Conservation (phyloP, 2,113 vertebrate genomes). For the Athene noctua region DNA sequence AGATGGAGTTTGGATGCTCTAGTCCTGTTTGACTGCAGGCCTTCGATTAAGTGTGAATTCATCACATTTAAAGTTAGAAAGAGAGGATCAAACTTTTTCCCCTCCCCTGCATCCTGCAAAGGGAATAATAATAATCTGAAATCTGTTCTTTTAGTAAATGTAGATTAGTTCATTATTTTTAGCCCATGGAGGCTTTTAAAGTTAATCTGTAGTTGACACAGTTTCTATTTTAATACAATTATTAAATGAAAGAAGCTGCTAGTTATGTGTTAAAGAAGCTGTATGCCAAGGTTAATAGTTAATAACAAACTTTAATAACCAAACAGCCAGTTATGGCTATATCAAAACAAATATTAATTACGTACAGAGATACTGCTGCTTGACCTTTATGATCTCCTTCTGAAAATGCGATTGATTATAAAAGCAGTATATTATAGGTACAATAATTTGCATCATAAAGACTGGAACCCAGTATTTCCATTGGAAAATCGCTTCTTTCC, state of each 20-base stretch:
- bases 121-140: background rate
- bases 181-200: conserved; percentile 1
- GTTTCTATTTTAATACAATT: conserved; percentile 49
- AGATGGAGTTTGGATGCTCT: rapidly evolving
- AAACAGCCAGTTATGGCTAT: background rate
- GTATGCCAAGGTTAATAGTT: background rate
- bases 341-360: background rate
- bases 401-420: background rate
- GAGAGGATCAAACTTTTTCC: background rate
- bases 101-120: background rate
- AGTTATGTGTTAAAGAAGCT: background rate
- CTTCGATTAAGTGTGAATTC: background rate
- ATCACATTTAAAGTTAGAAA: background rate
- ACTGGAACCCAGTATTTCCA: background rate
- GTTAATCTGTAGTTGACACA: conserved; percentile 57
- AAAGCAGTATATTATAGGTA: background rate
- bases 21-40: too few species aligned
- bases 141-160: background rate
- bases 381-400: background rate
- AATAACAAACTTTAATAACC: background rate
- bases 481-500: background rate
- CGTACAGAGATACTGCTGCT: background rate
- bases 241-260: background rate
- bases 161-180: conserved; percentile 54
- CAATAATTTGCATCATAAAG: background rate